Conservation (phyloP, 2,888 invertebrate genomes). For the Stramonita haemastoma region DNA sequence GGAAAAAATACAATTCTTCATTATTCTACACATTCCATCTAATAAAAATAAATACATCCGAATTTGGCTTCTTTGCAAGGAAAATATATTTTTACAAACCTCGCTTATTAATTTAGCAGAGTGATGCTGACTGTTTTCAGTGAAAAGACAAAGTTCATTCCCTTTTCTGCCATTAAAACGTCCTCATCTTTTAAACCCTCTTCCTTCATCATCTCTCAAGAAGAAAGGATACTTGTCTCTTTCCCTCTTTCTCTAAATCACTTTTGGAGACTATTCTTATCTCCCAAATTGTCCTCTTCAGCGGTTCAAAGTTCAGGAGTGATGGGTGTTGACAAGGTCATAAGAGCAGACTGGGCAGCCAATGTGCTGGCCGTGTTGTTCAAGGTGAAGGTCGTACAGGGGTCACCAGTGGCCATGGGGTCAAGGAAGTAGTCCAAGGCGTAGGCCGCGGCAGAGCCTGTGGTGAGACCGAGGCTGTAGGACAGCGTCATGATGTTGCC, state of each 20-base stretch:
- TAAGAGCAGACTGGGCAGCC: background rate
- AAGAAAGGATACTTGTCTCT: too few relatives aligned
- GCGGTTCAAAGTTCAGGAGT: background rate
- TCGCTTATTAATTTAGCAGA: too few relatives aligned
- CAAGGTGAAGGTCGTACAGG: conserved; percentile 41
- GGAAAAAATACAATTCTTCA: too few relatives aligned
- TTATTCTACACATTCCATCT: too few relatives aligned
- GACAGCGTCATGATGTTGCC: conserved; percentile 96
- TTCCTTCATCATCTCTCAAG: too few relatives aligned
- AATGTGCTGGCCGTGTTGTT: conserved; percentile 20
- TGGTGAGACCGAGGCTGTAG: conserved; percentile 91
- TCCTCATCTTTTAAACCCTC: too few relatives aligned
- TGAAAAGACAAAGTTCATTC: too few relatives aligned
- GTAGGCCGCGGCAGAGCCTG: conserved; percentile 91
- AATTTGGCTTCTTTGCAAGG: too few relatives aligned
- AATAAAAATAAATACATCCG: too few relatives aligned
- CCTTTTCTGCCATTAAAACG: too few relatives aligned
- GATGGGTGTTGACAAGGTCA: background rate
- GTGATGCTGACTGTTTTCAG: too few relatives aligned
- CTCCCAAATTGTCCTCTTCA: background rate
- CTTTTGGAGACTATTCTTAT: background rate
- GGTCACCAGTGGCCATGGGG: conserved; percentile 51
- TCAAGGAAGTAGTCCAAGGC: conserved; percentile 80
- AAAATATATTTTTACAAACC: too few relatives aligned
- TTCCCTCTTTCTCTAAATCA: background rate